Percentiles rank a stretch among this genome's conserved stretches.
phyloP scores from a whole-genome alignment of 2,113 vertebrate genomes.

The Microtus richardsoni region DNA sequence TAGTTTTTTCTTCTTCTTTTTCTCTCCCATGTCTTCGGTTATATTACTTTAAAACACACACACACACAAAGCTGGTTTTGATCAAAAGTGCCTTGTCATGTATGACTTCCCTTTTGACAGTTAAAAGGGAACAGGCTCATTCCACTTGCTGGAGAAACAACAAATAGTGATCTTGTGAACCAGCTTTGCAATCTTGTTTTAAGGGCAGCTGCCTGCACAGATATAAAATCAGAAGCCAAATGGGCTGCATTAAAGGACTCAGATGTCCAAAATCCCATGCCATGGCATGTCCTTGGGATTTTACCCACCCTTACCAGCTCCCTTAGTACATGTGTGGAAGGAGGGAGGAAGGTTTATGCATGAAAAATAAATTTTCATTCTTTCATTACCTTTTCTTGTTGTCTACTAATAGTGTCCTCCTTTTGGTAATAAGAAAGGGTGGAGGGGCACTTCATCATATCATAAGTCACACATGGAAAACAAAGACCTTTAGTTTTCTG shows the following conservation, averaged over 20 bases:
- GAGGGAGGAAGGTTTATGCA: not conserved
- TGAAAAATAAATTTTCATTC: slow-evolving; percentile 8
- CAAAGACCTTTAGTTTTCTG: slow-evolving; percentile 31
- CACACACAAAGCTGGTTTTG: not conserved
- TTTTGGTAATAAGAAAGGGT: slow-evolving; percentile 59
- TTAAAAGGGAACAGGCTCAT: slow-evolving; percentile 55
- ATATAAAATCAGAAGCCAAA: not conserved
- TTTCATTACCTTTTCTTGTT: not conserved
- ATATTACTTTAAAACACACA: slow-evolving; percentile 39
- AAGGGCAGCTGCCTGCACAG: not conserved
- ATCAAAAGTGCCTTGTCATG: slow-evolving; percentile 37
- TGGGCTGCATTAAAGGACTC: not conserved
- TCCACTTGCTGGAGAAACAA: not conserved
- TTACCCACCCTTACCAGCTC: not conserved
- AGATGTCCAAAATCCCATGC: not conserved
- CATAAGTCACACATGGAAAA: not conserved
- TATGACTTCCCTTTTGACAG: slow-evolving; percentile 66
- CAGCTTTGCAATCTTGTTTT: not conserved
- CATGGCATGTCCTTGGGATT: not conserved
- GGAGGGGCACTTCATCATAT: not conserved
- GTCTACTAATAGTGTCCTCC: slow-evolving; percentile 70
- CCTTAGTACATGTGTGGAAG: not conserved
- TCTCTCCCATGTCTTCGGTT: not conserved
- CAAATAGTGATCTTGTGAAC: not conserved
- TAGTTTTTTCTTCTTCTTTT: not conserved